Conservation (phyloP, 2,113 vertebrate species). For the Struthio camelus region DNA sequence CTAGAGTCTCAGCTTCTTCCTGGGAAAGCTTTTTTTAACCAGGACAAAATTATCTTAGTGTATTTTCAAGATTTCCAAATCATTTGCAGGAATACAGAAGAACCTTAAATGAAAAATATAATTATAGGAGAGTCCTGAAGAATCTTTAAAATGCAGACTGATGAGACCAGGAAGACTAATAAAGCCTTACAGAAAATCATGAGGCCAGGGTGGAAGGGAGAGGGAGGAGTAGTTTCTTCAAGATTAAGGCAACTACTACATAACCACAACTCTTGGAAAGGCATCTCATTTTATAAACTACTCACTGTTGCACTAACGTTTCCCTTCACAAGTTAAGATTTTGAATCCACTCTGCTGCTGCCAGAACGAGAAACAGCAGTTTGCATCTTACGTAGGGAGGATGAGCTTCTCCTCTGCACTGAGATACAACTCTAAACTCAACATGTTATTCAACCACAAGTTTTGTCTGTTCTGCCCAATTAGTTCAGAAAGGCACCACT, state of each 20-base stretch:
- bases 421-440: background rate
- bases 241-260: background rate
- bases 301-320: accelerated
- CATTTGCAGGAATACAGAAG: background rate
- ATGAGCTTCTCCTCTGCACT: background rate
- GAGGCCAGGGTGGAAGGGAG: accelerated
- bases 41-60: background rate
- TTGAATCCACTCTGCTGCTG: background rate
- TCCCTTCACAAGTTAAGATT: background rate
- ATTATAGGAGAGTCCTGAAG: background rate
- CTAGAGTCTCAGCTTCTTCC: background rate
- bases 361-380: background rate
- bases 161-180: background rate
- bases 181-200: background rate
- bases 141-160: background rate
- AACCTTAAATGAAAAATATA: background rate
- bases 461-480: background rate
- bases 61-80: background rate
- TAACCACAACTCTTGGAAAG: background rate
- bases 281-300: background rate
- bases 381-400: accelerated
- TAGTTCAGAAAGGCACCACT: background rate
- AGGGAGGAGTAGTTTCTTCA: background rate
- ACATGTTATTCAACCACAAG: background rate
- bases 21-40: background rate